A percentile compares a stretch with the other conserved stretches of the same genome.
phyloP scores from a whole-genome alignment of 2,888 invertebrate species.

The Agonopterix heracliana region DNA sequence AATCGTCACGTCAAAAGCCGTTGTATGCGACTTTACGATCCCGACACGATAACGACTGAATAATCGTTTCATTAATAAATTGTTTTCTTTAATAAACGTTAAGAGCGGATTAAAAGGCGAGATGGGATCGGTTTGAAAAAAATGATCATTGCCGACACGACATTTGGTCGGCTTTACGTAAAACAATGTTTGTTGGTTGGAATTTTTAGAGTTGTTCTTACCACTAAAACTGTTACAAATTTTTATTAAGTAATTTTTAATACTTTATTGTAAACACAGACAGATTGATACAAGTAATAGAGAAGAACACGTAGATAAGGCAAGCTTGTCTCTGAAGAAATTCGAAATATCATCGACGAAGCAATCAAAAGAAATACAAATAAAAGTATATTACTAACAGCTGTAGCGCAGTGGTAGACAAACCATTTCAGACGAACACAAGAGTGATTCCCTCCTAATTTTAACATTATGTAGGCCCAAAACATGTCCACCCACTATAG shows the following conservation, averaged over 20 bases:
- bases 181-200: constrained; percentile 31
- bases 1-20: background rate
- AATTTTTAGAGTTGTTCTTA: constrained; percentile 24
- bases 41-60: constrained; percentile 47
- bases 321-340: too few relatives aligned
- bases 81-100: constrained; percentile 56
- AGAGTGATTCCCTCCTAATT: too few relatives aligned
- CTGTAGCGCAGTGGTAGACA: too few relatives aligned
- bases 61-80: constrained; percentile 71
- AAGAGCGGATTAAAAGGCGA: constrained; percentile 40
- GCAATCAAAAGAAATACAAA: too few relatives aligned
- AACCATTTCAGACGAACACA: too few relatives aligned
- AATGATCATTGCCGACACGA: constrained; percentile 52
- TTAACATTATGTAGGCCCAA: too few relatives aligned
- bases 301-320: background rate
- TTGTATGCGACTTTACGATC: constrained; percentile 5
- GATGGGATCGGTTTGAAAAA: constrained; percentile 50
- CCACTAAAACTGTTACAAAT: background rate
- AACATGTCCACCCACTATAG: too few relatives aligned
- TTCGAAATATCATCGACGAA: too few relatives aligned
- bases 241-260: too few relatives aligned
- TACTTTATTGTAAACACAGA: background rate
- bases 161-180: constrained; percentile 36
- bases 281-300: background rate
- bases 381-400: too few relatives aligned